Evolutionary conservation across 64 coral and sea anemone genomes (phyloP).

Genomic region (Acropora tenuis): DNA sequence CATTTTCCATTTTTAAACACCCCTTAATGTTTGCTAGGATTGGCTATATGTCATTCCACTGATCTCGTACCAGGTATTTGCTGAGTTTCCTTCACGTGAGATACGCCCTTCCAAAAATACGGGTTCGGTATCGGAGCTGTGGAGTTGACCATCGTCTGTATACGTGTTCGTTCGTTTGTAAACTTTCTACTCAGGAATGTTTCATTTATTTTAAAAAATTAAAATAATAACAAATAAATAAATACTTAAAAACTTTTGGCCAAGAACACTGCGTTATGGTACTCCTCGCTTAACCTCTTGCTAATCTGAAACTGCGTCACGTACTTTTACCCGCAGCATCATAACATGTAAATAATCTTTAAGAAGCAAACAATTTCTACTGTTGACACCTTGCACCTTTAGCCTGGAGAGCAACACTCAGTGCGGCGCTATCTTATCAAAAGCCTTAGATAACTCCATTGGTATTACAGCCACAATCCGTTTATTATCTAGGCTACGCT

Average conservation of each 20-base stretch:
- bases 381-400: background rate
- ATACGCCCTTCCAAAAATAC: too few species aligned
- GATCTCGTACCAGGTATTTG: conserved; percentile 8
- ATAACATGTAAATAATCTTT: too few species aligned
- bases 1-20: too few species aligned
- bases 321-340: too few species aligned
- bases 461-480: background rate
- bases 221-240: too few species aligned
- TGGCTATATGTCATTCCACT: conserved; percentile 43
- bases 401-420: background rate
- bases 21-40: conserved; percentile 37
- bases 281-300: background rate
- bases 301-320: background rate
- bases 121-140: too few species aligned
- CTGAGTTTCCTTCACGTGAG: too few species aligned
- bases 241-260: too few species aligned
- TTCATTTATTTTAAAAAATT: background rate
- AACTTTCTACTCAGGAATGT: background rate
- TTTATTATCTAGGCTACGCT: background rate
- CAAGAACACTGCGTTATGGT: background rate
- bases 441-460: background rate
- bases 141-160: too few species aligned
- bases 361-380: background rate
- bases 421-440: background rate
- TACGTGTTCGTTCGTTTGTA: too few species aligned